Percentiles rank a stretch among this genome's conserved stretches.
Evolutionary conservation across 1,140 invertebrate genomes (phyloP).

Genomic region (Babylonia areolata): DNA sequence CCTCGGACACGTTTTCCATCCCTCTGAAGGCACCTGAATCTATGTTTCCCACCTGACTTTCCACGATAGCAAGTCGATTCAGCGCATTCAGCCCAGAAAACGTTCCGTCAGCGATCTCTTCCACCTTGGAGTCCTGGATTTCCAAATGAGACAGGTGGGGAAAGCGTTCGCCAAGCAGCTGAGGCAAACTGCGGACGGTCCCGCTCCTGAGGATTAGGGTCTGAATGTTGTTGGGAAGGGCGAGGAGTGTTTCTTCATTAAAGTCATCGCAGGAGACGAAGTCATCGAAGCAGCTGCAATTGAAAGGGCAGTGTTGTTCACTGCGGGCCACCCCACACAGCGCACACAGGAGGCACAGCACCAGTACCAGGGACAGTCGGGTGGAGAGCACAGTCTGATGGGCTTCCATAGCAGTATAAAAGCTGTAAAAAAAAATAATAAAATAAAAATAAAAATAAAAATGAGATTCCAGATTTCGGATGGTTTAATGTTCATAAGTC

Average conservation of each 20-base stretch:
- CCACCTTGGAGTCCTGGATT: neutral
- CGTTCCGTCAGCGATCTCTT: neutral
- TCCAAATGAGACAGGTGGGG: neutral
- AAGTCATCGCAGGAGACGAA: neutral
- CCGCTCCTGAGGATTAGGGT: neutral
- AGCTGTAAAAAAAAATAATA: no score
- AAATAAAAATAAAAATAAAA: neutral
- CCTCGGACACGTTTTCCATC: neutral
- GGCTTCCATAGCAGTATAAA: neutral
- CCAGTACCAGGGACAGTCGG: neutral
- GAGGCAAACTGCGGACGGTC: neutral
- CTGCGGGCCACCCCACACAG: neutral
- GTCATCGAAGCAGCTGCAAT: neutral
- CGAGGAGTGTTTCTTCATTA: neutral
- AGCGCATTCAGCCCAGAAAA: neutral
- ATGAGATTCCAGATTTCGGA: no score
- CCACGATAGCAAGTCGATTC: neutral
- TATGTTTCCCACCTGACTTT: neutral
- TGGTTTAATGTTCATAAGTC: no score
- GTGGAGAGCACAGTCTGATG: neutral
- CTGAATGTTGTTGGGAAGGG: neutral
- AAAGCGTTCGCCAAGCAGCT: neutral
- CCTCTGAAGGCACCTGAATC: neutral
- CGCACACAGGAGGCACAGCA: neutral
- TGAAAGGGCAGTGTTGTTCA: neutral